A percentile compares a stretch with the other conserved stretches of the same genome.
phyloP scores from a whole-genome alignment of 2,113 vertebrate genomes.

The Butorides virescens region DNA sequence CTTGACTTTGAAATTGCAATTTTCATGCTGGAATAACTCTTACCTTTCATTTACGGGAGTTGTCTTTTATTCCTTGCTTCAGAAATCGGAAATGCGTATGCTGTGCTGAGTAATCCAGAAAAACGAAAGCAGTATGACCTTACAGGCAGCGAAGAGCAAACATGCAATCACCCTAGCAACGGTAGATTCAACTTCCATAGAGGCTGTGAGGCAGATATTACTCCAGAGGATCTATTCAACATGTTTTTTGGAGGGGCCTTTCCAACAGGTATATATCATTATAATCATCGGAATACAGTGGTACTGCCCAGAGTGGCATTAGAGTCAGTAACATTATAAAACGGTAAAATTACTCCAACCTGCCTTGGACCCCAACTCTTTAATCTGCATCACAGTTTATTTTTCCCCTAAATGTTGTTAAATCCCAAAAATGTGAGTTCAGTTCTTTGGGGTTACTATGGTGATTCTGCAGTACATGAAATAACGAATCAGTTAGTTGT shows the following conservation, averaged over 20 bases:
- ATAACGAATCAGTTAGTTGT: background rate
- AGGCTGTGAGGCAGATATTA: conserved; percentile 95
- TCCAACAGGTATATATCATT: conserved; percentile 80
- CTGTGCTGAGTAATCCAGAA: conserved; percentile 92
- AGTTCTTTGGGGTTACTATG: background rate
- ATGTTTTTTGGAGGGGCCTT: conserved; percentile 98
- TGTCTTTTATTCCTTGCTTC: conserved; percentile 49
- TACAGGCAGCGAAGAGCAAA: conserved; percentile 88
- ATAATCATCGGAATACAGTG: background rate
- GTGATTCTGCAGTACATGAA: background rate
- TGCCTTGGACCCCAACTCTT: background rate
- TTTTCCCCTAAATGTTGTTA: background rate
- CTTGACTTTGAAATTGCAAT: background rate
- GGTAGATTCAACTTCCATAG: conserved; percentile 92
- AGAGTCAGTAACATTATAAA: background rate
- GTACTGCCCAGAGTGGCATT: background rate
- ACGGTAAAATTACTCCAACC: background rate
- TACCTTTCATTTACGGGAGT: background rate
- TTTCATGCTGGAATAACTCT: background rate
- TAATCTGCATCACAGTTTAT: background rate
- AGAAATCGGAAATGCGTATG: conserved; percentile 97
- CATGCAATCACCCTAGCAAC: conserved; percentile 80
- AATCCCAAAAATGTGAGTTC: background rate
- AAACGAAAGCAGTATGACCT: conserved; percentile 94
- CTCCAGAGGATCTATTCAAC: conserved; percentile 97